These are phyloP conservation scores for Archilochus colubris DNA, from an alignment of 2,113 vertebrate genomes.

Conservation along the genomic window DNA sequence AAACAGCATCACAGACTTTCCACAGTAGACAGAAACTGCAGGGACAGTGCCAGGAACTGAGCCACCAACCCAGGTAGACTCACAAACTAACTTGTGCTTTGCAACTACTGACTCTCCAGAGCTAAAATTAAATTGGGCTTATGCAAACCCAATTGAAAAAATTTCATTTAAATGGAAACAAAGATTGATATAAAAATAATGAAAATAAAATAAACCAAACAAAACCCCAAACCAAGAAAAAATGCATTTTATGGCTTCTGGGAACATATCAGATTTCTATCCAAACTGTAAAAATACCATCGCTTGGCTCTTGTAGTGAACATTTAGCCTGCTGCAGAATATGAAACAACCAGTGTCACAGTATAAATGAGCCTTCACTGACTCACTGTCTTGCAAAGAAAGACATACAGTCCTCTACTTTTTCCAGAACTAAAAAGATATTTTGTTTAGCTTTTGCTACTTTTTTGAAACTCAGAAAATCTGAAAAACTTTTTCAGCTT, in stretches of 20 bases:
- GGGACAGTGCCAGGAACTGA: neutral
- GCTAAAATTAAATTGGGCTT: neutral
- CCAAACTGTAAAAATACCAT: neutral
- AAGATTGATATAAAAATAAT: neutral
- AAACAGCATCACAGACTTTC: neutral
- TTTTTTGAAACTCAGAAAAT: neutral
- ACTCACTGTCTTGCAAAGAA: neutral
- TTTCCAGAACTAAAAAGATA: neutral
- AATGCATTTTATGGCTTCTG: neutral
- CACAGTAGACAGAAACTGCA: accelerated
- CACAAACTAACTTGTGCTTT: neutral
- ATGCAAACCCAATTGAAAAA: neutral
- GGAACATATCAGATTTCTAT: neutral
- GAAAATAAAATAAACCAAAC: neutral
- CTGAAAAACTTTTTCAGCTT: neutral
- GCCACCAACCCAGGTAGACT: accelerated
- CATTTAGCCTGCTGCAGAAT: neutral
- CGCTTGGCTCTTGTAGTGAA: neutral
- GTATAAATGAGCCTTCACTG: neutral
- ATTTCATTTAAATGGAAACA: neutral
- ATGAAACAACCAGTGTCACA: neutral
- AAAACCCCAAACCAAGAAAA: neutral
- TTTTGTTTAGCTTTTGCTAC: neutral
- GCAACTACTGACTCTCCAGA: neutral
- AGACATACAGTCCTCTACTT: neutral